Evolutionary conservation across 2,797 vertebrate species (phyloP).

Genomic region (Macropodus opercularis): DNA sequence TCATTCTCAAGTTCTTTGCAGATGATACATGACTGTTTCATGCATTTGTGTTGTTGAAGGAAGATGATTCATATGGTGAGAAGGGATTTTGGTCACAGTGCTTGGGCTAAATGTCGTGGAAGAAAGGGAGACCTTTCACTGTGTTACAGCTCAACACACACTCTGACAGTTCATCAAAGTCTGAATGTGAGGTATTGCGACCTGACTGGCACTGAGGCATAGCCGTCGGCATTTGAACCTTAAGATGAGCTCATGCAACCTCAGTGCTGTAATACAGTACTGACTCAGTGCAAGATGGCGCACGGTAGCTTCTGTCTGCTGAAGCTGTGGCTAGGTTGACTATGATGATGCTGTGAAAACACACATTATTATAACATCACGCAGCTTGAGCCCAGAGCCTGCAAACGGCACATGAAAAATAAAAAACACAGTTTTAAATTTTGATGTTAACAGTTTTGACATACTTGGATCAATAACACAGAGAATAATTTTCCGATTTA

Average conservation of each 20-base stretch:
- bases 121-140: slow-evolving; percentile 21
- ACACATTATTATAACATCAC: too few relatives aligned
- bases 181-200: slow-evolving; percentile 29
- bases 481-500: neutral
- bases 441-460: neutral
- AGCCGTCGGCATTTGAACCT: slow-evolving; percentile 34
- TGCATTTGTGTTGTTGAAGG: neutral
- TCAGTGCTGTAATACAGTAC: slow-evolving; percentile 14
- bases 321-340: neutral
- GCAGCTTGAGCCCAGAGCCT: too few relatives aligned
- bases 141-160: slow-evolving; percentile 26
- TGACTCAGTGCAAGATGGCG: slow-evolving; percentile 8
- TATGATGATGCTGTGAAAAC: neutral
- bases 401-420: slow-evolving; percentile 19
- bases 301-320: slow-evolving; percentile 27
- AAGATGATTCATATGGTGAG: slow-evolving; percentile 15
- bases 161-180: slow-evolving; percentile 38
- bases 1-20: slow-evolving; percentile 4
- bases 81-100: slow-evolving; percentile 25
- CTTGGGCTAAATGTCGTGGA: slow-evolving; percentile 35
- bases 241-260: slow-evolving; percentile 37
- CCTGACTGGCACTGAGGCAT: slow-evolving; percentile 35
- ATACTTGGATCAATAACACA: neutral
- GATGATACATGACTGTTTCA: neutral
- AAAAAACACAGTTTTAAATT: neutral